Base-by-base conservation (phyloP, 2,113 vertebrate species). In the Labeo rohita region DNA sequence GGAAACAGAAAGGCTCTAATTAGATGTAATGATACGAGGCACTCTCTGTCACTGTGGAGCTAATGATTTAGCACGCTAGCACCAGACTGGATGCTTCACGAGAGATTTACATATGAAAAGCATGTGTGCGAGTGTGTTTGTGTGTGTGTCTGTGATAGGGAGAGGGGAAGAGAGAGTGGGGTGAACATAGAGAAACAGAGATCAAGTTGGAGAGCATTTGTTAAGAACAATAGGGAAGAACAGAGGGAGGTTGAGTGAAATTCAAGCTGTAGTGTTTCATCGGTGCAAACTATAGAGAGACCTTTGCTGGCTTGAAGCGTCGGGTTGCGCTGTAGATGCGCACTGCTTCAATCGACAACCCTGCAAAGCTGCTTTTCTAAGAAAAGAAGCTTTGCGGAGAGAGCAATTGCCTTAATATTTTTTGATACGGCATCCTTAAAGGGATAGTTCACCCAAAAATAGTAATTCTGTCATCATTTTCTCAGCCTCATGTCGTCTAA, bases 1-100 rank as follows among this genome's bases (percentile, higher is more conserved):
- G 95, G 95, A 96, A 96, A 97, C 97, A 96, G 96, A 97, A 96
- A 96, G 94, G 95, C 94, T 95, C 96, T 97, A 97, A 96, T 97
- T 96, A 97, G 96, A 92, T 95, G 95, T 95, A 97, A 97, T 97
- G 96, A 97, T 95, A 94, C 95, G 96, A 96, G 95, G 95, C 95
- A 95, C 96, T 96, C 95, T 95, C 92, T 91, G 96, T 96, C 96
- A 96, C 97, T 94, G 95, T 94, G 94, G 95, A 95, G 96, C 95
- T 95, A 96, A 96, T 96, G 94, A 94, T 92, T 95, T 95, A 94
- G 93, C 90, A 93, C 93, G 92, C 94, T 94, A 91, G 89, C 80
- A 92, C 94, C 92, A 90, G 86, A 90, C 88, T 89, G 90, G 92
- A 94, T 95, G 94, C 88, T 90, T 91, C 89, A 87, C 84, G 56